Evolutionary conservation across 2,113 vertebrate genomes (phyloP).

Genomic region (Antigone vipio): DNA sequence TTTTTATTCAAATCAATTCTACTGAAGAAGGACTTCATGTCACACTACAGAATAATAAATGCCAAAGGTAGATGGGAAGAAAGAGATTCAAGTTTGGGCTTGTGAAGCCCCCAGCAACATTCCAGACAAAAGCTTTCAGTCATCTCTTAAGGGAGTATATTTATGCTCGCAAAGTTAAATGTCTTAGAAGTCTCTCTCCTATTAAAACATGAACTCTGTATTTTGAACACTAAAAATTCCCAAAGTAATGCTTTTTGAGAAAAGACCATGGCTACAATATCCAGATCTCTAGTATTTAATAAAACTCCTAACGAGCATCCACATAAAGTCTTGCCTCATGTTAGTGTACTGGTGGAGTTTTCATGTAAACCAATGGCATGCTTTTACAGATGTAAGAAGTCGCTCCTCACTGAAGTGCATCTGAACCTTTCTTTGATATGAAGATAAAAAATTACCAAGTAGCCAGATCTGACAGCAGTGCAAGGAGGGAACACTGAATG

Average conservation of each 20-base stretch:
- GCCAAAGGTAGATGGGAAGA: background rate
- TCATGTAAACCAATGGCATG: accelerated
- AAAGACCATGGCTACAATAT: background rate
- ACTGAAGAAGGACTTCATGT: background rate
- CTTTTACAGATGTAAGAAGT: background rate
- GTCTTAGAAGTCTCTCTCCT: background rate
- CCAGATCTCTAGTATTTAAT: background rate
- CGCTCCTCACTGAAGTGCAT: background rate
- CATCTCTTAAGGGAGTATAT: background rate
- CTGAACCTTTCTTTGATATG: background rate
- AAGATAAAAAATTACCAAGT: background rate
- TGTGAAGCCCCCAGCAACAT: constrained; percentile 35
- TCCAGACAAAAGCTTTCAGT: constrained; percentile 30
- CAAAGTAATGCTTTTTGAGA: background rate
- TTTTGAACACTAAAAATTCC: background rate
- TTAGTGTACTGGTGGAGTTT: background rate
- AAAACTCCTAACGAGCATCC: background rate
- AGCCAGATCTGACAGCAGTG: background rate
- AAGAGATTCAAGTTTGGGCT: constrained; percentile 4
- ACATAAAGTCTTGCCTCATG: background rate
- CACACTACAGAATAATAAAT: background rate
- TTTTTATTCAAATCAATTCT: background rate
- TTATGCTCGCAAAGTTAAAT: background rate
- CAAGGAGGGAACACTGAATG: background rate
- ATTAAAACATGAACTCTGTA: background rate